phyloP scores from a whole-genome alignment of 2,888 invertebrate genomes.

The Notodonta dromedarius region DNA sequence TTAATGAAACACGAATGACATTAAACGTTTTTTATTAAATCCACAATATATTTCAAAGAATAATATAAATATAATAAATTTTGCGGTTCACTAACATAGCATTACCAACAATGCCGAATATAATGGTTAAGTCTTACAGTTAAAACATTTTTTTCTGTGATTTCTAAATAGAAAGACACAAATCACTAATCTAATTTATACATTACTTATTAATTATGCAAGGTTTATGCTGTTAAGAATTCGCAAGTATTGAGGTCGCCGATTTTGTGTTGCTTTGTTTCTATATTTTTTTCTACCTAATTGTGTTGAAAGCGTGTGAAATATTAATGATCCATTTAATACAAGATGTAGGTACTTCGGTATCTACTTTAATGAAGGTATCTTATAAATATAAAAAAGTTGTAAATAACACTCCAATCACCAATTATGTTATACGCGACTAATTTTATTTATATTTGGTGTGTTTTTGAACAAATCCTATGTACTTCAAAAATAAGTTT shows the following conservation, averaged over 20 bases:
- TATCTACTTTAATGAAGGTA: too few species aligned
- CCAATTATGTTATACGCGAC: too few species aligned
- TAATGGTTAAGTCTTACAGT: conserved; percentile 56
- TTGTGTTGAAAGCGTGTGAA: background rate
- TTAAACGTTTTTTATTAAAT: conserved; percentile 81
- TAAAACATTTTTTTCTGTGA: conserved; percentile 52
- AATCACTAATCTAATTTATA: conserved; percentile 30
- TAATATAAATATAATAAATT: conserved; percentile 82
- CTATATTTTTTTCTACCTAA: conserved; percentile 15
- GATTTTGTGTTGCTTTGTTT: conserved; percentile 26
- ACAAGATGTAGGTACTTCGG: too few species aligned
- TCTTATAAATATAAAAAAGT: too few species aligned
- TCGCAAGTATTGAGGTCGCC: conserved; percentile 23
- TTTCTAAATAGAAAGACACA: conserved; percentile 48
- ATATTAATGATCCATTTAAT: too few species aligned
- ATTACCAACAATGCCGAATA: conserved; percentile 66
- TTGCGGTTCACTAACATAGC: conserved; percentile 70
- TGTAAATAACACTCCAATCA: too few species aligned
- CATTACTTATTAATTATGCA: conserved; percentile 24
- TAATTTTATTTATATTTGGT: too few species aligned
- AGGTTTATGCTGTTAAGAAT: conserved; percentile 30
- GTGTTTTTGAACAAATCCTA: too few species aligned
- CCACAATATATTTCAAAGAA: conserved; percentile 83
- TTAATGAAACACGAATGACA: conserved; percentile 68
- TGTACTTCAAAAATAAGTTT: too few species aligned